phyloP scores from a whole-genome alignment of 2,113 vertebrate species.

The Platysteira castanea region DNA sequence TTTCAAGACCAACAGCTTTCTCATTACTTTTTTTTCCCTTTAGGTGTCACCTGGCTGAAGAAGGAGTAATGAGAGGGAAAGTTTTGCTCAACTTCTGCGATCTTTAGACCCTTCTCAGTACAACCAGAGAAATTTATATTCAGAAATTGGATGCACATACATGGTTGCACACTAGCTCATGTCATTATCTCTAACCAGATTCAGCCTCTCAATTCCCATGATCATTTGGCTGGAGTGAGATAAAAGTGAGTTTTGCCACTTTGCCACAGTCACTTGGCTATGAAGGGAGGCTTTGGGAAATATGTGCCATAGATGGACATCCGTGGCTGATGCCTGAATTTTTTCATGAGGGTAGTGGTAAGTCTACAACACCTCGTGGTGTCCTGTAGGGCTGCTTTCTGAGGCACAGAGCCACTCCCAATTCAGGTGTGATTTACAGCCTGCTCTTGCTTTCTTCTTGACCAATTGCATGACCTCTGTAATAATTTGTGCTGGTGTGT shows the following conservation, averaged over 20 bases:
- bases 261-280: neutral
- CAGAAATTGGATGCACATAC: neutral
- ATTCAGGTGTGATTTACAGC: neutral
- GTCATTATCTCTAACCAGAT: neutral
- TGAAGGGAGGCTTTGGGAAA: neutral
- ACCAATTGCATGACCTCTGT: neutral
- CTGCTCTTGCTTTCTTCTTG: neutral
- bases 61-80: neutral
- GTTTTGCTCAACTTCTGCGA: neutral
- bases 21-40: neutral
- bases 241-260: neutral
- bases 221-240: neutral
- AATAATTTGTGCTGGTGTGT: neutral
- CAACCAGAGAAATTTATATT: neutral
- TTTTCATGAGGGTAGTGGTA: neutral
- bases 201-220: neutral
- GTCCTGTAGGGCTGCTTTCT: neutral
- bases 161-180: fast-evolving
- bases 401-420: neutral
- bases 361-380: fast-evolving
- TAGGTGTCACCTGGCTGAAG: neutral
- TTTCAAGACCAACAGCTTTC: neutral
- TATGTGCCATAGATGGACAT: neutral
- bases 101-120: neutral
- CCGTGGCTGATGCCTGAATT: neutral